These are phyloP conservation scores for Epinephelus coioides DNA, from an alignment of 2,797 vertebrate species.

Conservation along the genomic window DNA sequence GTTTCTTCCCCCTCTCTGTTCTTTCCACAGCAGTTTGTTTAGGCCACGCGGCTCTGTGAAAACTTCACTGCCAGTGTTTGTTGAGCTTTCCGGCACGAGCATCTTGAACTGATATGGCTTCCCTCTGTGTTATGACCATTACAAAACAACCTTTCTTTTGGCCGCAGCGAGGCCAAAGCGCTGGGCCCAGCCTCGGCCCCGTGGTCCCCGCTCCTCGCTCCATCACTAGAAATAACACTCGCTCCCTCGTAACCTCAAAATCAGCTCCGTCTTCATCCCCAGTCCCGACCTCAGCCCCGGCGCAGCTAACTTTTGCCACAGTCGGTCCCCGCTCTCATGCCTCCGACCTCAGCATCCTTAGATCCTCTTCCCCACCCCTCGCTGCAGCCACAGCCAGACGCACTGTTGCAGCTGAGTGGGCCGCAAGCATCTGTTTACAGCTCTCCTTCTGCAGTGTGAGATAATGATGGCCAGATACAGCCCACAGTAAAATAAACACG, in stretches of 20 bases:
- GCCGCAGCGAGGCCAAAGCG: slow-evolving; percentile 32
- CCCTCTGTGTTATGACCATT: slow-evolving; percentile 72
- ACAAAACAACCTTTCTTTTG: slow-evolving; percentile 63
- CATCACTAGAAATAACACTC: slow-evolving; percentile 38
- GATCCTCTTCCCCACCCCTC: slow-evolving; percentile 49
- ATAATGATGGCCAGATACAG: slow-evolving; percentile 82
- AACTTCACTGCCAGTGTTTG: slow-evolving; percentile 81
- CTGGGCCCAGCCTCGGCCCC: slow-evolving; percentile 9
- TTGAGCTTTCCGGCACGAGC: slow-evolving; percentile 79
- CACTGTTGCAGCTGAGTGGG: slow-evolving; percentile 71
- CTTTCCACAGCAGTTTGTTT: slow-evolving; percentile 80
- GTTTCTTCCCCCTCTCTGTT: slow-evolving; percentile 34
- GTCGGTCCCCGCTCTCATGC: slow-evolving; percentile 47
- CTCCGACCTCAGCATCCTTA: slow-evolving; percentile 63
- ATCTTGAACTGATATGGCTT: slow-evolving; percentile 81
- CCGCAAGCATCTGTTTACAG: slow-evolving; percentile 81
- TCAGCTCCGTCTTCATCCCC: slow-evolving; percentile 30
- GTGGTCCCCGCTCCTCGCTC: background rate
- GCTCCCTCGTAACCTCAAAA: slow-evolving; percentile 40
- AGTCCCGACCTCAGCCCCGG: slow-evolving; percentile 32
- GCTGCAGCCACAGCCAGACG: slow-evolving; percentile 63
- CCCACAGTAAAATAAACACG: slow-evolving; percentile 84
- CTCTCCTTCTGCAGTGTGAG: slow-evolving; percentile 80
- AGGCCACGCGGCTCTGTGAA: slow-evolving; percentile 81
- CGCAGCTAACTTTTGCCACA: slow-evolving; percentile 40